Conservation (phyloP, 1,140 invertebrate species). For the Apis florea region DNA sequence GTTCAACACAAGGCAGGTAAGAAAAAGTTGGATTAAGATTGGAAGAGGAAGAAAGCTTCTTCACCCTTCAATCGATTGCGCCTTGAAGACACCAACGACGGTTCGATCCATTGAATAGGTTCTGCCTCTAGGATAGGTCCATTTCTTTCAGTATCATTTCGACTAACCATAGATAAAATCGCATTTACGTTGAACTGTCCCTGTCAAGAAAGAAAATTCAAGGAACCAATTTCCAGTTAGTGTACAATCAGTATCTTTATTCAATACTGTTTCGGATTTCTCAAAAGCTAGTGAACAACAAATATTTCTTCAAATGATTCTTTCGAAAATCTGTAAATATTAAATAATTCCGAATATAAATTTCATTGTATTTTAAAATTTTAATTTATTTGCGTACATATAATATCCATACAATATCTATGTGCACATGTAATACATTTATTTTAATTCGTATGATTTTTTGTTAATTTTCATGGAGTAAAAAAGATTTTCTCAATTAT, state of each 20-base stretch:
- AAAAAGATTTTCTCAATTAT: too few relatives aligned
- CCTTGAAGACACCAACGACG: constrained; percentile 20
- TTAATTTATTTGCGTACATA: too few relatives aligned
- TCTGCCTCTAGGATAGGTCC: constrained; percentile 22
- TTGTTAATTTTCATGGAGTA: too few relatives aligned
- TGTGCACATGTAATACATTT: too few relatives aligned
- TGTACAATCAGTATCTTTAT: not conserved
- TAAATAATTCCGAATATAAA: too few relatives aligned
- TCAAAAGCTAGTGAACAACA: too few relatives aligned
- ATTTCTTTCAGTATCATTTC: constrained; percentile 49
- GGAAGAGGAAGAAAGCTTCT: constrained; percentile 20
- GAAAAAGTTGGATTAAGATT: constrained; percentile 46
- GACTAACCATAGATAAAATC: constrained; percentile 61
- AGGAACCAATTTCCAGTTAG: constrained; percentile 13
- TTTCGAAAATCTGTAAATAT: too few relatives aligned
- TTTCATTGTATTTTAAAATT: too few relatives aligned
- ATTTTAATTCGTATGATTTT: too few relatives aligned
- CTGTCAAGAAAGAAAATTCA: constrained; percentile 8
- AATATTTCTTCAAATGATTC: too few relatives aligned
- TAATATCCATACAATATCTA: too few relatives aligned
- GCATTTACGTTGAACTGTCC: constrained; percentile 46
- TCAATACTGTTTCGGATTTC: constrained; percentile 16
- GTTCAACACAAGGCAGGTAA: constrained; percentile 44
- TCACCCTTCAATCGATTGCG: constrained; percentile 44
- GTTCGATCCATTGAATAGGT: constrained; percentile 39